Percentiles rank a stretch among this genome's conserved stretches.
These are phyloP conservation scores for Diplodus puntazzo DNA, from an alignment of 2,797 vertebrate genomes.

Conservation along the genomic window DNA sequence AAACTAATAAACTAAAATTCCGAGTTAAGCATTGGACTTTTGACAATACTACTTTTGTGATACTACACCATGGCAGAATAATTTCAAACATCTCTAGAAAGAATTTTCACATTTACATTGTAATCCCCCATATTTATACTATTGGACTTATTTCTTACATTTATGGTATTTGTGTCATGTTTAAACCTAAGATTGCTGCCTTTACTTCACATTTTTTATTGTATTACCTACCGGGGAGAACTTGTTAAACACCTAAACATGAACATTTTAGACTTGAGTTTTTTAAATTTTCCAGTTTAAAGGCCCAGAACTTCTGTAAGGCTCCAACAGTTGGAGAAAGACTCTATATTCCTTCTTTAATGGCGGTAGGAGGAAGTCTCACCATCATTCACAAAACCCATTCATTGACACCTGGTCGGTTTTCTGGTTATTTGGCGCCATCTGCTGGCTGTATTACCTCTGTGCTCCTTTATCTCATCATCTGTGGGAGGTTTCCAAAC, in stretches of 20 bases:
- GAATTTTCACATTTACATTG: too few relatives aligned
- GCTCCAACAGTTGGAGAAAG: background rate
- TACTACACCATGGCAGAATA: too few relatives aligned
- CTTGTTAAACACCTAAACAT: background rate
- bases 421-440: slow-evolving; percentile 23
- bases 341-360: background rate
- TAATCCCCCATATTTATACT: too few relatives aligned
- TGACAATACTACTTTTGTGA: background rate
- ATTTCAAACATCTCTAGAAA: too few relatives aligned
- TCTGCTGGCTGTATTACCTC: background rate
- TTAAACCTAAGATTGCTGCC: too few relatives aligned
- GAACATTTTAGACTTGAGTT: background rate
- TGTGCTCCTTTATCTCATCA: background rate
- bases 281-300: background rate
- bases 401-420: background rate
- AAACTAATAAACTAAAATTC: too few relatives aligned
- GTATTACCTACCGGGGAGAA: too few relatives aligned
- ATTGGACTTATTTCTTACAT: too few relatives aligned
- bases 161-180: too few relatives aligned
- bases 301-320: too few relatives aligned
- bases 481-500: background rate
- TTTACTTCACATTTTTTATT: too few relatives aligned
- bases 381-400: background rate
- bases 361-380: background rate
- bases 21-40: background rate